Conservation (phyloP, 2,888 invertebrate species). For the Thera obeliscata region DNA sequence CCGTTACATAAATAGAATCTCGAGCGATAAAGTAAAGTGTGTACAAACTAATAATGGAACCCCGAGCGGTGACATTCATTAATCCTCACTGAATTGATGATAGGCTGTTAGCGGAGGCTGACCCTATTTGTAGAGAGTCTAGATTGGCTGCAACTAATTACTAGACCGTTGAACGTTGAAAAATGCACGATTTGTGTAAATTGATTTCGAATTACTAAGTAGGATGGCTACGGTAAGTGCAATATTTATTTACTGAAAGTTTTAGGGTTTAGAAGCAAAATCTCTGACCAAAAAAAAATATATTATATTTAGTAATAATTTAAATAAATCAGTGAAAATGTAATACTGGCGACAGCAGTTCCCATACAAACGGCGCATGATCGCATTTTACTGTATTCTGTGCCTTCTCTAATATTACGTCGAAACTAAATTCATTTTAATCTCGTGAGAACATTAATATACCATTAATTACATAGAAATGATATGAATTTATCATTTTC, state of each 20-base stretch:
- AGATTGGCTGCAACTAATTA: slow-evolving; percentile 16
- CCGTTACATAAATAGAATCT: background rate
- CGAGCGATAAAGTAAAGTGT: background rate
- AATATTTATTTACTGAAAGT: too few relatives aligned
- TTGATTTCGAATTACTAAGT: too few relatives aligned
- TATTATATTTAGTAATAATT: too few relatives aligned
- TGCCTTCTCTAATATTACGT: background rate
- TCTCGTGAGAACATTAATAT: slow-evolving; percentile 2
- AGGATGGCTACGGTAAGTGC: too few relatives aligned
- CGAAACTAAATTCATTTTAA: slow-evolving; percentile 4
- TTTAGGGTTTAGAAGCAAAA: too few relatives aligned
- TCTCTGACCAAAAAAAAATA: too few relatives aligned
- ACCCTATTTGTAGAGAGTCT: slow-evolving; percentile 20
- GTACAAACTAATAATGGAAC: slow-evolving; percentile 18
- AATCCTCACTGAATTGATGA: slow-evolving; percentile 21
- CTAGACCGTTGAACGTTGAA: background rate
- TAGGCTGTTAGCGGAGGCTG: slow-evolving; percentile 7
- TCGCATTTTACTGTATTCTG: too few relatives aligned
- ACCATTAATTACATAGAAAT: slow-evolving; percentile 4
- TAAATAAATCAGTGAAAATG: too few relatives aligned
- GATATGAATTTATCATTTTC: slow-evolving; percentile 15
- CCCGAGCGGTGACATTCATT: slow-evolving; percentile 10
- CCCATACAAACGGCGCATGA: too few relatives aligned
- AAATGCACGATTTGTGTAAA: background rate
- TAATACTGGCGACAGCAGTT: too few relatives aligned